These are phyloP conservation scores for Drosophila subsilvestris DNA, from an alignment of 2,888 invertebrate species.

Conservation along the genomic window DNA sequence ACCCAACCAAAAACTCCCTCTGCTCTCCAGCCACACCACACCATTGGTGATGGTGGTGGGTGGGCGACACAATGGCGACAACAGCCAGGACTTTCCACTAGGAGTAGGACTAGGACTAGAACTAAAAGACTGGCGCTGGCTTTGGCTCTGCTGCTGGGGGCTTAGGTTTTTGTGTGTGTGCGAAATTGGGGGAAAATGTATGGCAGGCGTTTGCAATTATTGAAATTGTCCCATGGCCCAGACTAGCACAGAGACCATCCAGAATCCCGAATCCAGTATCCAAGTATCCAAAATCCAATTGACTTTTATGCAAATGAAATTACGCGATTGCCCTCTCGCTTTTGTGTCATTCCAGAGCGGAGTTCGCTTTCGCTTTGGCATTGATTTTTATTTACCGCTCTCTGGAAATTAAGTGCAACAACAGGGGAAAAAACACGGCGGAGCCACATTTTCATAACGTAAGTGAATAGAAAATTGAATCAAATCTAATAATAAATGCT, in stretches of 20 bases:
- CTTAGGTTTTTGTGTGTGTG: constrained; percentile 17
- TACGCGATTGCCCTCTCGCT: constrained; percentile 65
- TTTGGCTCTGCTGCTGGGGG: constrained; percentile 19
- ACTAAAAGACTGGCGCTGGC: constrained; percentile 24
- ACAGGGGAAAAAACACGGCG: constrained; percentile 32
- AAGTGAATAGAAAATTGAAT: constrained; percentile 80
- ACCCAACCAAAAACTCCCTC: constrained; percentile 50
- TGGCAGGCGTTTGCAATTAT: constrained; percentile 59
- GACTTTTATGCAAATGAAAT: constrained; percentile 77
- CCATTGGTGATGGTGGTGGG: too few relatives aligned
- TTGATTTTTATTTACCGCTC: constrained; percentile 75
- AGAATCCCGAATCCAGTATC: constrained; percentile 27
- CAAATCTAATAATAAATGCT: constrained; percentile 80
- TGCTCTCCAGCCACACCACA: too few relatives aligned
- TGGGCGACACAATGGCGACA: constrained; percentile 70
- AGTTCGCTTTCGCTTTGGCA: constrained; percentile 18
- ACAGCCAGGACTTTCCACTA: constrained; percentile 11
- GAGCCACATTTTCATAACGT: constrained; percentile 77
- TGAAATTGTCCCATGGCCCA: constrained; percentile 66
- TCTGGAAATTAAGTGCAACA: constrained; percentile 62
- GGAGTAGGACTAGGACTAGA: constrained; percentile 12
- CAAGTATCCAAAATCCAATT: constrained; percentile 59
- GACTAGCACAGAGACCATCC: constrained; percentile 8
- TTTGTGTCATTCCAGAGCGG: constrained; percentile 27
- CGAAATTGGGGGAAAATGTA: constrained; percentile 19